Base-by-base conservation (phyloP, 2,888 invertebrate genomes). In the Gerosis bhagava region DNA sequence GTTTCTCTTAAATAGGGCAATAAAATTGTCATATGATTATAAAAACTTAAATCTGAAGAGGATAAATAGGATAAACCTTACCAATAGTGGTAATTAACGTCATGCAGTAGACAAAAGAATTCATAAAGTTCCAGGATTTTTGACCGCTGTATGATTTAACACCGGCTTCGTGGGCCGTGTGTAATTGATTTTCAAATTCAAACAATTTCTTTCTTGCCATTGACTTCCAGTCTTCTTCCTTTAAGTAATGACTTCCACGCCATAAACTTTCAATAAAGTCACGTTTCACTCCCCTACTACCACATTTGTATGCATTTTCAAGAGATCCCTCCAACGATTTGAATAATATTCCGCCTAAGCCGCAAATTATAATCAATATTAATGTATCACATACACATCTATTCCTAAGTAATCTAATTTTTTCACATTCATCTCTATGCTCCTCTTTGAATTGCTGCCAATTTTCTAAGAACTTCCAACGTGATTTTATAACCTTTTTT, bases 151-250 rank as follows among this genome's bases (percentile, higher is more conserved):
- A 96, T 0, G 94, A 93, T 15, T 93, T 94, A 50, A 97, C 92
- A 0, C 96, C 97, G 13, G 95, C 93, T 70, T 96, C 96, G 65
- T 95, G 95, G 0, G 97, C 95, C 0, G 91, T 91, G 63, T 96
- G 95, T 21, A 98, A 81, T 68, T 96, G 96, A 53, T 95, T 93
- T 74, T 98, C 98, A 69, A 97, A 97, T 54, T 93, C 94, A 70
- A 93, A 92, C 42, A 98, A 76, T 70, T 94, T 94, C 58, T 92
- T 92, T 46, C 97, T 90, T 0, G 97, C 97, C 84, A 95, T 90
- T 7, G 94, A 94, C 67, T 96, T 96, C 97, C 97, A 97, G 67
- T 97, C 96, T 37, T 97, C 96, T 73, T 96, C 96, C 43, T 94
- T 91, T 79, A 96, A 83, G 67, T 94, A 93, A 72, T 95, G 95